These are phyloP conservation scores for Hypotaenidia philippensis DNA, from an alignment of 2,797 vertebrate species.

Conservation along the genomic window DNA sequence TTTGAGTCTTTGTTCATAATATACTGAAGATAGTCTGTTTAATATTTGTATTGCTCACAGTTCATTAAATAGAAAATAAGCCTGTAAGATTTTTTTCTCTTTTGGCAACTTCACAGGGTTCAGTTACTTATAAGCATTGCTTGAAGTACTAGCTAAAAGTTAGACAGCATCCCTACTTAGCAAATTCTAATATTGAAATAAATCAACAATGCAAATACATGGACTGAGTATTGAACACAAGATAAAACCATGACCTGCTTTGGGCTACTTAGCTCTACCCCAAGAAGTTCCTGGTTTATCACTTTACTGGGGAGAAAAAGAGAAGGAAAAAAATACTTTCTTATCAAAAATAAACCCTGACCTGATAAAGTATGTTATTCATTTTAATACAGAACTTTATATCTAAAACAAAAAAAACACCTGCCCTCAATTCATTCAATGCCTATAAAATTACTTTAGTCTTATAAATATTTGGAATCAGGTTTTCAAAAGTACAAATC, in stretches of 20 bases:
- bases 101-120: not conserved
- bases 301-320: no score
- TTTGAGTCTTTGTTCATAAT: not conserved
- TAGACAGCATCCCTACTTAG: not conserved
- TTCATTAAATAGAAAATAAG: conserved; percentile 14
- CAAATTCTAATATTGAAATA: not conserved
- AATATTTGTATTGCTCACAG: conserved; percentile 28
- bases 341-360: not conserved
- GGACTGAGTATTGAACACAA: not conserved
- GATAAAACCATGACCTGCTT: not conserved
- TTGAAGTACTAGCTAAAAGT: not conserved
- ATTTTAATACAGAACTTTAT: not conserved
- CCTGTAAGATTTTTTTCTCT: conserved; percentile 17
- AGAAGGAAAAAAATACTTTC: no score
- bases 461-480: not conserved
- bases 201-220: not conserved
- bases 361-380: not conserved
- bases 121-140: not conserved
- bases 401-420: fast-evolving
- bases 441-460: not conserved
- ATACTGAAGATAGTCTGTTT: not conserved
- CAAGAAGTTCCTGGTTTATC: no score
- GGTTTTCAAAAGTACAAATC: not conserved
- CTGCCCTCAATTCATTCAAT: not conserved
- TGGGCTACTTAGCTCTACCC: not conserved